Evolutionary conservation across 2,797 vertebrate species (phyloP).

Genomic region (Avahi laniger): DNA sequence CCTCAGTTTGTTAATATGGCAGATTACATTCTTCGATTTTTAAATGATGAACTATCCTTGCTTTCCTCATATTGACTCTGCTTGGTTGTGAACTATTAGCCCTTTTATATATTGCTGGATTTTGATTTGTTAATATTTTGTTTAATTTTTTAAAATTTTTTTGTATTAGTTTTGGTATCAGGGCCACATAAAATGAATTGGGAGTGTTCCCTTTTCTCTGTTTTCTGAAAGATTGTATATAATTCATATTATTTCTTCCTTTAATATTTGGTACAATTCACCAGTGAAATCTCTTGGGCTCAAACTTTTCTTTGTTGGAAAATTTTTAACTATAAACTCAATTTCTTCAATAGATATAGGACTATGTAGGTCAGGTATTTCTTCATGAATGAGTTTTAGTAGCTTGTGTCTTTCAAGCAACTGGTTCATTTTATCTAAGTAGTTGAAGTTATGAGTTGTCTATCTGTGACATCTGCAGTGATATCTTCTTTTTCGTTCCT

Average conservation of each 20-base stretch:
- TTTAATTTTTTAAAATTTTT: background rate
- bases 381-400: background rate
- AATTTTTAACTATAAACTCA: background rate
- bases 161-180: background rate
- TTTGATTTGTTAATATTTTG: background rate
- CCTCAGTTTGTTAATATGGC: background rate
- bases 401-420: background rate
- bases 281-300: background rate
- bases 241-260: background rate
- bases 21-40: background rate
- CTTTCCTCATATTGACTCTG: background rate
- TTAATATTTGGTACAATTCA: background rate
- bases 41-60: background rate
- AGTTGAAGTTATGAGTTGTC: background rate
- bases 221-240: background rate
- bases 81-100: background rate
- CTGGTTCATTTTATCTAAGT: background rate
- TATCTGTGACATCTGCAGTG: background rate
- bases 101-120: background rate
- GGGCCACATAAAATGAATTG: background rate
- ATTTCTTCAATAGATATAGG: background rate
- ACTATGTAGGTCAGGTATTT: background rate
- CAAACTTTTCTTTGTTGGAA: background rate
- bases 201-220: background rate
- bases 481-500: background rate